A percentile compares a stretch with the other conserved stretches of the same genome.
These are phyloP conservation scores for Crocodylus rhombifer DNA, from an alignment of 2,797 vertebrate species.

Conservation along the genomic window DNA sequence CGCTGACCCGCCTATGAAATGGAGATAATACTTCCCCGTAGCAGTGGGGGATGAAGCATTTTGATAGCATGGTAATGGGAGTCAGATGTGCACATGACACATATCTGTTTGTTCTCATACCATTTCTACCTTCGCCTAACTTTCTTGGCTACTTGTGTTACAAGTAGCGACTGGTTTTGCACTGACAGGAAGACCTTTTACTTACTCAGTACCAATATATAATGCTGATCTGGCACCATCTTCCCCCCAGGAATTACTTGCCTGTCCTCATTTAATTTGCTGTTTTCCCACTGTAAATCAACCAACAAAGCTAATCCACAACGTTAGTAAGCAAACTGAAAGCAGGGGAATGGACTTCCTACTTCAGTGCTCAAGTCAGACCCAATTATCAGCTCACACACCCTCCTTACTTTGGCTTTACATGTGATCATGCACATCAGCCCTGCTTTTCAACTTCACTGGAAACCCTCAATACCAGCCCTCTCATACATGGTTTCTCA, in stretches of 20 bases:
- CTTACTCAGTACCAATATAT: fast-evolving
- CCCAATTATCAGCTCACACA: fast-evolving
- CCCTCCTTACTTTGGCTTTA: fast-evolving
- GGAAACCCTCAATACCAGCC: fast-evolving
- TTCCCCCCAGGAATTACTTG: neutral
- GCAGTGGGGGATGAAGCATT: neutral
- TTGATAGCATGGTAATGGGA: fast-evolving
- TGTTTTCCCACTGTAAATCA: neutral
- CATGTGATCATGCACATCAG: fast-evolving
- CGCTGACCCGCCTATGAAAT: neutral
- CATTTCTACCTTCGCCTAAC: fast-evolving
- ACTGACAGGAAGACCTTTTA: fast-evolving
- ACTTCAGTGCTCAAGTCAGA: neutral
- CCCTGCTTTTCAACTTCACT: neutral
- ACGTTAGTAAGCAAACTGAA: neutral
- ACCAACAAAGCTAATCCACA: fast-evolving
- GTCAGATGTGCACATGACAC: too few relatives aligned
- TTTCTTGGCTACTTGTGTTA: fast-evolving
- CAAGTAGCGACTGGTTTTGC: fast-evolving
- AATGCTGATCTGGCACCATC: fast-evolving
- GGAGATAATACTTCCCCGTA: neutral
- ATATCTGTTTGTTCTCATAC: fast-evolving
- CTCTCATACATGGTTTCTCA: fast-evolving
- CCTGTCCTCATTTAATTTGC: neutral
- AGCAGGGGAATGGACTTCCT: neutral